phyloP scores from a whole-genome alignment of 2,113 vertebrate species.

The Cacatua alba region DNA sequence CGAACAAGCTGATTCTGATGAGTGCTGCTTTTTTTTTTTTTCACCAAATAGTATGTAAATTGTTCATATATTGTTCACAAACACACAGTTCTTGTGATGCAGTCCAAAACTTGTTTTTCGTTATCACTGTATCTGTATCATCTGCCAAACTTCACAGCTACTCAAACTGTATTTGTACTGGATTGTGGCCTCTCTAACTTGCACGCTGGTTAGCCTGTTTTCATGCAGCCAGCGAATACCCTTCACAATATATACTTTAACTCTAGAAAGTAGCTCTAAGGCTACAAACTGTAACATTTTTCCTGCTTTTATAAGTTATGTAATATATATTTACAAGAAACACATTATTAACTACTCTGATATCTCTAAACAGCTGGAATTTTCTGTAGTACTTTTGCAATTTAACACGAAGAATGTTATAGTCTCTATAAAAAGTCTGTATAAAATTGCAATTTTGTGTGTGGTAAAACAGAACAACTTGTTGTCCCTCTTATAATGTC shows the following conservation, averaged over 20 bases:
- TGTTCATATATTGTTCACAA: neutral
- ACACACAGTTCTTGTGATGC: neutral
- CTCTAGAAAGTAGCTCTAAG: neutral
- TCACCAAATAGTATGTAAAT: neutral
- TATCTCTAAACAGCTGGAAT: neutral
- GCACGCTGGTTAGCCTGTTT: accelerated
- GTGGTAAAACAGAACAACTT: neutral
- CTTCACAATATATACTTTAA: neutral
- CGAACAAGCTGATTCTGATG: neutral
- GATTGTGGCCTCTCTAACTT: neutral
- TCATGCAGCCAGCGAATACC: neutral
- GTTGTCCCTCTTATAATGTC: neutral
- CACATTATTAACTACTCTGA: neutral
- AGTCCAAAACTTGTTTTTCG: neutral
- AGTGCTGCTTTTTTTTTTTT: neutral
- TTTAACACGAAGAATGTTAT: neutral
- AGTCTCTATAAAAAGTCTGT: neutral
- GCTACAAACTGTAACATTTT: neutral
- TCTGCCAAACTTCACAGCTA: neutral
- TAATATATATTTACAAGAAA: neutral
- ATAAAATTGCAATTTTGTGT: neutral
- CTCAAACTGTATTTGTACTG: neutral
- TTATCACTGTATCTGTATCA: neutral
- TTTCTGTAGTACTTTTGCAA: neutral
- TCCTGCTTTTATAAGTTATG: neutral